Conservation (phyloP, 1,140 invertebrate genomes). For the Teleopsis dalmanni region DNA sequence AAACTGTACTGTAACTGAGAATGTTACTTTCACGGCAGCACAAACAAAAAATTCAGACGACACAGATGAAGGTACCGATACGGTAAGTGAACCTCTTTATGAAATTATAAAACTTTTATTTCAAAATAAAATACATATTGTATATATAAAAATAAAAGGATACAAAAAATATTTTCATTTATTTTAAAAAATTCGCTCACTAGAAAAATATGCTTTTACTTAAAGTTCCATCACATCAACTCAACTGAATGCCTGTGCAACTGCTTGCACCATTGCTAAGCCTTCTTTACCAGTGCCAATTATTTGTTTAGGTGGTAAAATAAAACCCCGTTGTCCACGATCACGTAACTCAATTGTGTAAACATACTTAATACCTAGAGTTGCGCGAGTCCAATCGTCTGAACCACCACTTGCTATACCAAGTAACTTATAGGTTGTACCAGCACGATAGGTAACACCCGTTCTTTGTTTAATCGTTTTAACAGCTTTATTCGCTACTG, state of each 20-base stretch:
- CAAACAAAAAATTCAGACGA: constrained; percentile 19
- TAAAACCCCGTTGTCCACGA: constrained; percentile 74
- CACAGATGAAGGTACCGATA: constrained; percentile 38
- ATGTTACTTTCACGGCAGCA: constrained; percentile 16
- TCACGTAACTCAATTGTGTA: constrained; percentile 84
- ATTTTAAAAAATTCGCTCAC: too few relatives aligned
- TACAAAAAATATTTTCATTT: too few relatives aligned
- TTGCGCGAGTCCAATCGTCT: constrained; percentile 83
- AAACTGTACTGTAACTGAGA: constrained; percentile 13
- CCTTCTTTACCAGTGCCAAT: constrained; percentile 73
- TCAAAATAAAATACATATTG: too few relatives aligned
- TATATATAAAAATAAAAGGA: too few relatives aligned
- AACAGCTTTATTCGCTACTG: constrained; percentile 59
- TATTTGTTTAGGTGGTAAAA: constrained; percentile 74
- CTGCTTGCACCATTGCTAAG: constrained; percentile 65
- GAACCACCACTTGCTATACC: constrained; percentile 74
- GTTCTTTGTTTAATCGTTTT: constrained; percentile 25
- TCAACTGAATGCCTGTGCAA: constrained; percentile 50
- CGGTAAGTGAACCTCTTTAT: constrained; percentile 26
- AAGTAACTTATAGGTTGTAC: constrained; percentile 47
- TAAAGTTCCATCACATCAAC: too few relatives aligned
- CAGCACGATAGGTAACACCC: constrained; percentile 18
- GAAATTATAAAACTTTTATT: too few relatives aligned
- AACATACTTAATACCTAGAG: constrained; percentile 72
- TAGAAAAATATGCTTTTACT: too few relatives aligned